Conservation (phyloP, 2,113 vertebrate genomes). For the Melanostigma gelatinosum region DNA sequence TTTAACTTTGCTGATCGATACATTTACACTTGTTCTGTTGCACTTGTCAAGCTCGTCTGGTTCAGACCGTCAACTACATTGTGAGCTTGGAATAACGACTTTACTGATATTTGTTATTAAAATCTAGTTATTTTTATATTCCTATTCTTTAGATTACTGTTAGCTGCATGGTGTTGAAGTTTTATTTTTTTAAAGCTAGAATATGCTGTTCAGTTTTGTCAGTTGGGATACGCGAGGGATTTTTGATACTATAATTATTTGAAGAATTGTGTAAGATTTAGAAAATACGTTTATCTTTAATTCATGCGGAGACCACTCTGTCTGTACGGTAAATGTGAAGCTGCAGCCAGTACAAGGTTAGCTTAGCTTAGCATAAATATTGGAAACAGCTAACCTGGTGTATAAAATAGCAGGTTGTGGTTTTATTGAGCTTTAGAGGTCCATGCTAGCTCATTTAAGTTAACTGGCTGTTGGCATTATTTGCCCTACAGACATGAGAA, state of each 20-base stretch:
- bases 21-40: not conserved
- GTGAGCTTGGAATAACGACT: not conserved
- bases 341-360: too few relatives aligned
- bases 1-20: constrained; percentile 2
- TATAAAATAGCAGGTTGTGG: not conserved
- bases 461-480: not conserved
- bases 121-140: not conserved
- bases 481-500: not conserved
- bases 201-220: not conserved
- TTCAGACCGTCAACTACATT: not conserved
- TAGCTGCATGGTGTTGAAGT: not conserved
- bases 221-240: too few relatives aligned
- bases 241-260: not conserved
- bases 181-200: not conserved
- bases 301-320: not conserved
- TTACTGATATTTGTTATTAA: not conserved
- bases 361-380: not conserved
- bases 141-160: not conserved
- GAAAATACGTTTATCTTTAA: not conserved
- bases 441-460: not conserved
- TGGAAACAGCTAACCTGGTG: too few relatives aligned
- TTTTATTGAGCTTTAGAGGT: not conserved
- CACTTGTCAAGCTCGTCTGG: not conserved
- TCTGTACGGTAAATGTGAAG: too few relatives aligned
- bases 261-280: not conserved